Evolutionary conservation across 2,797 vertebrate genomes (phyloP).

Genomic region (Lophotriccus pileatus): DNA sequence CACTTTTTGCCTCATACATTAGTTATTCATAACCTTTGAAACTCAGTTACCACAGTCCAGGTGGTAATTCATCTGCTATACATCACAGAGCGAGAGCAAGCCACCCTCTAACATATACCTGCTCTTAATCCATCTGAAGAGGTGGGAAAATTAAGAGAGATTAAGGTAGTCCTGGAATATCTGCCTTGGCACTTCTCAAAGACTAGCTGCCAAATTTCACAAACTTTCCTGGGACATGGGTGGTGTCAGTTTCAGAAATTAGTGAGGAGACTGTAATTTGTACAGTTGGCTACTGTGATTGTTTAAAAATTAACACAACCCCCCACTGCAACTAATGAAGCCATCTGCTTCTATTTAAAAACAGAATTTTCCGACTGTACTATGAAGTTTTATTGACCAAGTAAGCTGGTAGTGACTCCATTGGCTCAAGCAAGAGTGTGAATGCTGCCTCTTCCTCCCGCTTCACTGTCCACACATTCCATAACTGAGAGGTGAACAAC

Average conservation of each 20-base stretch:
- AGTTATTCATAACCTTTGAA: not conserved
- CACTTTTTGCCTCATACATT: not conserved
- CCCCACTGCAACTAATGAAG: not conserved
- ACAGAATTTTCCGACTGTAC: not conserved
- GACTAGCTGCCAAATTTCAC: not conserved
- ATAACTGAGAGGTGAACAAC: not conserved
- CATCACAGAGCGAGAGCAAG: not conserved
- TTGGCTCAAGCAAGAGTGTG: not conserved
- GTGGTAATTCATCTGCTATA: not conserved
- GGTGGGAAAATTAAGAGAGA: not conserved
- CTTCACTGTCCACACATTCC: accelerated
- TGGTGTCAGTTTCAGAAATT: not conserved
- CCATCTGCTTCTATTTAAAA: not conserved
- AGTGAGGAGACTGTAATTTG: not conserved
- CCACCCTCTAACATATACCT: not conserved
- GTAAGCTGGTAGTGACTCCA: not conserved
- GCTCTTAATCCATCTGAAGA: not conserved
- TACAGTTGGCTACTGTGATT: not conserved
- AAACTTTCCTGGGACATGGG: not conserved
- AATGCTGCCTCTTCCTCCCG: not conserved
- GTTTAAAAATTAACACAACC: not conserved
- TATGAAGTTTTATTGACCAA: not conserved
- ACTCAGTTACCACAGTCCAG: not conserved
- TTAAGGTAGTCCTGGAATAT: not conserved
- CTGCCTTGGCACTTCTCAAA: not conserved